Evolutionary conservation across 2,113 vertebrate genomes (phyloP), one percentile per base, ranked within the genome.

Genomic region (Hydropotes inermis): DNA sequence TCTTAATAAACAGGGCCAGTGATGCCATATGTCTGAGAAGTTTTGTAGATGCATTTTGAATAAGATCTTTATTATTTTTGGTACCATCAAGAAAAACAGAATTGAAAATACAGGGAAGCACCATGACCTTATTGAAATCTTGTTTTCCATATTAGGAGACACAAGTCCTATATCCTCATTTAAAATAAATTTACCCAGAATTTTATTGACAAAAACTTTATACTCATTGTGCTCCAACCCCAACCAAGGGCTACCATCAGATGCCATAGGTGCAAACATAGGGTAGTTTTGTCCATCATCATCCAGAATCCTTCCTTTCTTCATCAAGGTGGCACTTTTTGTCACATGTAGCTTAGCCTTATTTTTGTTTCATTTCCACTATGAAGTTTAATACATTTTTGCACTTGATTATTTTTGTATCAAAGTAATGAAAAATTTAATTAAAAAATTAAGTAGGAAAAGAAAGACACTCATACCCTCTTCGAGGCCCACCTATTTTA

Each of bases 391-490:
- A 36, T 60, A 2, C 2, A 13, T 16, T 82, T 94, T 87, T 79
- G 3, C 11, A 4, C 15, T 96, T 36, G 16, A 89, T 70, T 60
- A 5, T 91, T 52, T 67, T 87, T 55, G 30, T 1, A 39, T 33
- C 39, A 79, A 58, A 47, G 3, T 16, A 58, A 79, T 90, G 8
- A 89, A 10, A 87, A 90, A 87, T 57, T 61, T 88, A 5, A 52
- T 67, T n/a, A 50, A 30, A 89, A 95, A 94, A 84, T 67, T 64
- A 97, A 83, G 82, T 50, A 45, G 1, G 3, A 84, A 83, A 21
- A 52, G 4, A 61, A 92, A 55, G 1, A 25, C 30, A 67, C 0
- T 50, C 11, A 23, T 82, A 13, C 61, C 12, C 21, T 88, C 21
- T 87, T 23, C 57, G 52, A 64, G 28, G 61, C 8, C 4, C 70